Conservation (phyloP, 2,113 vertebrate species). For the Heterotilapia buettikoferi region DNA sequence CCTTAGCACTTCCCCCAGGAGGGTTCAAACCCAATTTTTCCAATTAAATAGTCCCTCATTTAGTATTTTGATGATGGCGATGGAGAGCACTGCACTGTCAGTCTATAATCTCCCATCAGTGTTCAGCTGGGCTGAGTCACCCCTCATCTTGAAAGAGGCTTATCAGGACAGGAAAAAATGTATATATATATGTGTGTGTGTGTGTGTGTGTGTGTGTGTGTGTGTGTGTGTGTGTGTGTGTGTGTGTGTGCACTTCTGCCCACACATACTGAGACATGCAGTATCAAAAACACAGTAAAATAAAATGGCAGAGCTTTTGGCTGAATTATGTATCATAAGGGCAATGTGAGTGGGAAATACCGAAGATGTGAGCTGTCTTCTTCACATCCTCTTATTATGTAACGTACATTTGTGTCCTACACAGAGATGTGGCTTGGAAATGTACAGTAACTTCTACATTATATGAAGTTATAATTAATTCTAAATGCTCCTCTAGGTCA, state of each 20-base stretch:
- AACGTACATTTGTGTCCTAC: background rate
- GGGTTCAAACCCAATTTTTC: background rate
- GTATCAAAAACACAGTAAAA: background rate
- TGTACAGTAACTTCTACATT: background rate
- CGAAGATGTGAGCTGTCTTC: background rate
- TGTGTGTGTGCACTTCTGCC: background rate
- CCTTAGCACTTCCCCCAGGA: background rate
- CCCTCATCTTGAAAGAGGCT: background rate
- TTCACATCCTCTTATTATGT: slow-evolving; percentile 1
- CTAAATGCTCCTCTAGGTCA: background rate
- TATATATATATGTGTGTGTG: fast-evolving
- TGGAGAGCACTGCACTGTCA: background rate
- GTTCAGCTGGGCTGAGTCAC: background rate
- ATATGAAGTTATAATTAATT: background rate
- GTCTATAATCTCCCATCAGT: background rate
- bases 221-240: background rate
- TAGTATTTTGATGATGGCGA: background rate
- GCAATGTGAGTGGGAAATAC: background rate
- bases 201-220: background rate
- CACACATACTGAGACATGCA: background rate
- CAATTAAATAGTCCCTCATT: background rate
- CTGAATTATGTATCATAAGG: slow-evolving; percentile 25
- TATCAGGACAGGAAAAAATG: background rate
- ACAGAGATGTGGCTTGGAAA: background rate
- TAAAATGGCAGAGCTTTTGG: background rate